Conservation (phyloP, 2,888 invertebrate genomes). For the Rotaria socialis region DNA sequence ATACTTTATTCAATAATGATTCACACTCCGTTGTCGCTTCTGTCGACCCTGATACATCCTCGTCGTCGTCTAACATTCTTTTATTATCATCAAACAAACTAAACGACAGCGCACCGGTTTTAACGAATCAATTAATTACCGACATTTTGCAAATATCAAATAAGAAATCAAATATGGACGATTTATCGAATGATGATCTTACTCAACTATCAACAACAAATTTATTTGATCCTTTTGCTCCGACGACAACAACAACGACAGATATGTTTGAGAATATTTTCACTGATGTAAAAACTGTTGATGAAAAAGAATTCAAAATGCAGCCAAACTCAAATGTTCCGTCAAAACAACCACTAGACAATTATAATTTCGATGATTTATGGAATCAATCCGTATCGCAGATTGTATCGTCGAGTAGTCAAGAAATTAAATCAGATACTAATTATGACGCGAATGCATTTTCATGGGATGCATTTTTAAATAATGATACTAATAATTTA, state of each 20-base stretch:
- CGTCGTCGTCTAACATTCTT: not conserved
- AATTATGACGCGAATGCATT: not conserved
- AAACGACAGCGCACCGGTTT: not conserved
- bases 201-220: not conserved
- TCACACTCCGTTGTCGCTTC: not conserved
- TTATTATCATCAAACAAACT: not conserved
- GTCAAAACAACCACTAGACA: not conserved
- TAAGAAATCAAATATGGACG: not conserved
- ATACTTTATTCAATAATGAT: not conserved
- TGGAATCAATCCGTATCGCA: not conserved
- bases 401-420: not conserved
- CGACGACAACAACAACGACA: not conserved
- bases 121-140: not conserved
- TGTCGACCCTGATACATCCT: not conserved
- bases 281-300: not conserved
- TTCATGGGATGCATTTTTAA: not conserved
- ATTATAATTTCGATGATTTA: conserved; percentile 3
- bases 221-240: conserved; percentile 6
- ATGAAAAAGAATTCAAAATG: not conserved
- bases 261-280: not conserved
- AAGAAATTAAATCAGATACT: not conserved
- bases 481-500: not conserved
- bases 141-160: not conserved
- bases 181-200: not conserved
- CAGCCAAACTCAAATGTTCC: not conserved